Conservation (phyloP, 2,888 invertebrate genomes). For the Cephus sareptanus region DNA sequence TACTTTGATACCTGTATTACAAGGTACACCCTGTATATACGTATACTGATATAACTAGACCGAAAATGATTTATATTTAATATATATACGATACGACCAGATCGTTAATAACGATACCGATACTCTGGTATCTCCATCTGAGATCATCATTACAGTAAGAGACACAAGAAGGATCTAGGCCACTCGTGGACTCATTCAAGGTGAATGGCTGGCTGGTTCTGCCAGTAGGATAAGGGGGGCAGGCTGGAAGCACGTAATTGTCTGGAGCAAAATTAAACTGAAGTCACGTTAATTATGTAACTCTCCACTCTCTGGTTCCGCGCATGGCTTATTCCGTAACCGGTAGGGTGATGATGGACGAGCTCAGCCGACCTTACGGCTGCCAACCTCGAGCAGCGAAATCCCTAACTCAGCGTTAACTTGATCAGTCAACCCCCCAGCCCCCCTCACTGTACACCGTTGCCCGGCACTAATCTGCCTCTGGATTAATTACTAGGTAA, state of each 20-base stretch:
- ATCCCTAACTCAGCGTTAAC: constrained; percentile 63
- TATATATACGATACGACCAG: background rate
- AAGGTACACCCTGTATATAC: background rate
- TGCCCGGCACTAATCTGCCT: constrained; percentile 58
- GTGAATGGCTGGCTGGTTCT: constrained; percentile 9
- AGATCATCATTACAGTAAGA: background rate
- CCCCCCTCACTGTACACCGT: constrained; percentile 43
- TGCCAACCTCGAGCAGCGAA: constrained; percentile 60
- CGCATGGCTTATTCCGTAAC: constrained; percentile 40
- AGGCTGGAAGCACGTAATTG: constrained; percentile 45
- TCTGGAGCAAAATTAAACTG: constrained; percentile 63
- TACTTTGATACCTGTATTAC: background rate
- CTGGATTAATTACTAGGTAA: constrained; percentile 60
- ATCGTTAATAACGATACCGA: background rate
- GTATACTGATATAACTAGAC: background rate
- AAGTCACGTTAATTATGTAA: constrained; percentile 65
- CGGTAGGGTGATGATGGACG: constrained; percentile 56
- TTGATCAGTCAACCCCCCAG: constrained; percentile 62
- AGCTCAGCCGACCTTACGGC: constrained; percentile 47
- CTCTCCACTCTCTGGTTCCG: constrained; percentile 43
- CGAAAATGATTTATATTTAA: background rate
- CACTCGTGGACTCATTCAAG: background rate
- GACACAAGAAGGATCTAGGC: background rate
- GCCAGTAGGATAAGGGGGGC: background rate
- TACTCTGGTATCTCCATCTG: background rate